Conservation (phyloP, 2,113 vertebrate species). For the Odobenus rosmarus region DNA sequence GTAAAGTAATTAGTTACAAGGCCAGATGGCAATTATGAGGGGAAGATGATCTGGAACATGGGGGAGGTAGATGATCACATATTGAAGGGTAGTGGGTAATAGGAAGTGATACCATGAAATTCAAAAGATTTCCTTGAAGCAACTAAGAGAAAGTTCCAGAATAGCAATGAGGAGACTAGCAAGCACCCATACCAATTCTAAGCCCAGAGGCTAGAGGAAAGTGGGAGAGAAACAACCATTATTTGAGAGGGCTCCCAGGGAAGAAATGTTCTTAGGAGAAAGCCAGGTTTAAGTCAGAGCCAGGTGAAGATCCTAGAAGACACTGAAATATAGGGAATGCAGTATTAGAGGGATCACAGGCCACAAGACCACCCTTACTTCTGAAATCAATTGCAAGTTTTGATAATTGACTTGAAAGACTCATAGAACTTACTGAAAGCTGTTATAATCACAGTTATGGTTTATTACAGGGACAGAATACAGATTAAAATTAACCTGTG, state of each 20-base stretch:
- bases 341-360: background rate
- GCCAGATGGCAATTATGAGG: background rate
- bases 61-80: background rate
- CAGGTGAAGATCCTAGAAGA: background rate
- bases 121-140: background rate
- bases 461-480: background rate
- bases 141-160: background rate
- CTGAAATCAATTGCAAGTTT: background rate
- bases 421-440: background rate
- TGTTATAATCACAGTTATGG: background rate
- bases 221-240: background rate
- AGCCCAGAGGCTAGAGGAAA: background rate
- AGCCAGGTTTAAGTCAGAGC: background rate
- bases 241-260: background rate
- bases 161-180: background rate
- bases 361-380: background rate
- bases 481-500: background rate
- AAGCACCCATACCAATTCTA: background rate
- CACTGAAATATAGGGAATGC: background rate
- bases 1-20: background rate
- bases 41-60: background rate
- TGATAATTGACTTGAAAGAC: background rate
- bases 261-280: background rate
- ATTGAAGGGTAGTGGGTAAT: background rate
- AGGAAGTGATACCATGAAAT: background rate